Conservation (phyloP, 2,797 vertebrate genomes). For the Megalops cyprinoides region DNA sequence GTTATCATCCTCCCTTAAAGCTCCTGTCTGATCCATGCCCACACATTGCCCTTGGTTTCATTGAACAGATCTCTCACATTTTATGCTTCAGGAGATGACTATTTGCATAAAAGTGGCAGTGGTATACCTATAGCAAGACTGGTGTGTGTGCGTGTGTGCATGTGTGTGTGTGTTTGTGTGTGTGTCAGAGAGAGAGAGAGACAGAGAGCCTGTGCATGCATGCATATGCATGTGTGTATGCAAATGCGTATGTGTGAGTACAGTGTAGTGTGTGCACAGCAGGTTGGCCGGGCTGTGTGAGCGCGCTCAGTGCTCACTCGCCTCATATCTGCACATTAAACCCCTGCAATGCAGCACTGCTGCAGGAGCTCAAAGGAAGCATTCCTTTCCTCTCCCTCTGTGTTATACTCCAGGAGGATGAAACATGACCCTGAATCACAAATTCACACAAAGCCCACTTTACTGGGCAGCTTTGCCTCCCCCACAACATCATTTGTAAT, state of each 20-base stretch:
- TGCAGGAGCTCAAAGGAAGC: conserved; percentile 42
- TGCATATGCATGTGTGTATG: neutral
- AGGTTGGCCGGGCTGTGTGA: neutral
- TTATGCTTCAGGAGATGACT: too few relatives aligned
- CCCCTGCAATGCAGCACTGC: conserved; percentile 27
- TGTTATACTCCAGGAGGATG: neutral
- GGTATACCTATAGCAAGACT: too few relatives aligned
- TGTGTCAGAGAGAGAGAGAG: neutral
- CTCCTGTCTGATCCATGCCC: too few relatives aligned
- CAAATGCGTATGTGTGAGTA: too few relatives aligned
- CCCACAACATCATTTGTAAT: neutral
- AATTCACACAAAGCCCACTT: neutral
- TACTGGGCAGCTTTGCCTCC: neutral
- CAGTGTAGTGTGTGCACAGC: too few relatives aligned
- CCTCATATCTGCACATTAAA: conserved; percentile 22
- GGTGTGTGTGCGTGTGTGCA: neutral
- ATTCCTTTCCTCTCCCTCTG: neutral
- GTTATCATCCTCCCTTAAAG: too few relatives aligned
- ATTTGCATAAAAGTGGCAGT: too few relatives aligned
- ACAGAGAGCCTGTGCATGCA: neutral
- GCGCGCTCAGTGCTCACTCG: conserved; percentile 19
- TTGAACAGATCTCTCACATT: too few relatives aligned
- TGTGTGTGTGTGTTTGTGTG: neutral
- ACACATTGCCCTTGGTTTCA: too few relatives aligned
- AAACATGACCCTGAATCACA: neutral